phyloP scores from a whole-genome alignment of 1,140 invertebrate genomes.

The Danaus melanippus region DNA sequence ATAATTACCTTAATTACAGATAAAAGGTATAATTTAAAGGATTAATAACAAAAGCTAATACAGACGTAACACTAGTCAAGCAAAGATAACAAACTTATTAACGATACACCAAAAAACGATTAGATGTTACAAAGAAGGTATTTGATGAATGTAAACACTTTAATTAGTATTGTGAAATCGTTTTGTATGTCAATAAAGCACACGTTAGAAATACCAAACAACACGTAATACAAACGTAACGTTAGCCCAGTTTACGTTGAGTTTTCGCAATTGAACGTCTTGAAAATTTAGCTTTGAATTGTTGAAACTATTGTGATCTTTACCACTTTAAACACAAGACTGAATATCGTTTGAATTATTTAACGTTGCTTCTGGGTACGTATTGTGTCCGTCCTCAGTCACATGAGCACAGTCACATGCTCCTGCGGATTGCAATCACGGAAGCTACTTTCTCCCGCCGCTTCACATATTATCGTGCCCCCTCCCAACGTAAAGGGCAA shows the following conservation, averaged over 20 bases:
- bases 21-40: no score
- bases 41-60: no score
- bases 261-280: slow-evolving; percentile 27
- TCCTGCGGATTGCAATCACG: slow-evolving; percentile 36
- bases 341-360: no score
- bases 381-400: slow-evolving; percentile 26
- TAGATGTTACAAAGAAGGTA: no score
- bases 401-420: slow-evolving; percentile 49
- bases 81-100: no score
- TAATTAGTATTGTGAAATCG: slow-evolving; percentile 39
- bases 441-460: slow-evolving; percentile 48
- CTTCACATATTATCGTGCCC: slow-evolving; percentile 30
- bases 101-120: no score
- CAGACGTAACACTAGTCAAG: no score
- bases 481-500: slow-evolving; percentile 26
- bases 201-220: slow-evolving; percentile 42
- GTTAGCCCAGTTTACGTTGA: slow-evolving; percentile 43
- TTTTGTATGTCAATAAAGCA: slow-evolving; percentile 44
- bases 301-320: no score
- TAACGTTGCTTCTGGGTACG: no score
- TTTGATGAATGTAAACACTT: slow-evolving; percentile 31
- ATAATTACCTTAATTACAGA: no score
- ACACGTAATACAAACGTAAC: slow-evolving; percentile 36
- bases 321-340: no score
- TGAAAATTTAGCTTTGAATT: background rate